Conservation (phyloP, 2,113 vertebrate species). For the Podocnemis expansa region DNA sequence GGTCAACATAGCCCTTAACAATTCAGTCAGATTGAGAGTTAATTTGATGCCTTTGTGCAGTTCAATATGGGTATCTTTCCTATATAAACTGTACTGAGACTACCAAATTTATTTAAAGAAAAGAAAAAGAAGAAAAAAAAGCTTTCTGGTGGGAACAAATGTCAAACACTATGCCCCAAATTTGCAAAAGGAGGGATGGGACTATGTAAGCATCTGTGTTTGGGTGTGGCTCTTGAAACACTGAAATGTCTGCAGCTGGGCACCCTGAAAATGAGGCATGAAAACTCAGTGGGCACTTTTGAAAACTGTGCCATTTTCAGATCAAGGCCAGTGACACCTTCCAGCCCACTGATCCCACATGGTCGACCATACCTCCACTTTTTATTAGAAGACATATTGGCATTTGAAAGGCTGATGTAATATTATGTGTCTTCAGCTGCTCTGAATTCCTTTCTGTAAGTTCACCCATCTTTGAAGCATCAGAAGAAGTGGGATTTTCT, state of each 20-base stretch:
- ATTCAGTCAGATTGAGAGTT: neutral
- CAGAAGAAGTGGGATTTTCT: too few relatives aligned
- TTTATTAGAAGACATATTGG: neutral
- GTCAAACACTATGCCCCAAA: neutral
- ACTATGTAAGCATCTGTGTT: neutral
- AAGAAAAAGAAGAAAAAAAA: too few relatives aligned
- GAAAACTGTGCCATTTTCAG: neutral
- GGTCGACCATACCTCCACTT: neutral
- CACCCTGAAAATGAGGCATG: neutral
- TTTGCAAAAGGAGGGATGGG: neutral
- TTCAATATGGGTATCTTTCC: rapidly evolving
- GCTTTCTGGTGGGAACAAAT: neutral
- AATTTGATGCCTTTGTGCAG: neutral
- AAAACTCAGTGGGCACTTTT: neutral
- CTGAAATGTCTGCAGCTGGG: neutral
- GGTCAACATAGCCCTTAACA: neutral
- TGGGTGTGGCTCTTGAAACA: neutral
- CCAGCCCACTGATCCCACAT: neutral
- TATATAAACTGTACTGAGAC: neutral
- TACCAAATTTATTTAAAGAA: conserved; percentile 6
- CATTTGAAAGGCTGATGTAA: neutral
- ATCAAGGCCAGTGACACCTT: neutral
- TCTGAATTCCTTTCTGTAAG: too few relatives aligned
- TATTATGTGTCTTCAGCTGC: neutral
- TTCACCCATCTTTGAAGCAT: too few relatives aligned